Evolutionary conservation across 2,888 invertebrate genomes (phyloP), one percentile per base, ranked within the genome.

Genomic region (Branchinecta sandiegonensis): DNA sequence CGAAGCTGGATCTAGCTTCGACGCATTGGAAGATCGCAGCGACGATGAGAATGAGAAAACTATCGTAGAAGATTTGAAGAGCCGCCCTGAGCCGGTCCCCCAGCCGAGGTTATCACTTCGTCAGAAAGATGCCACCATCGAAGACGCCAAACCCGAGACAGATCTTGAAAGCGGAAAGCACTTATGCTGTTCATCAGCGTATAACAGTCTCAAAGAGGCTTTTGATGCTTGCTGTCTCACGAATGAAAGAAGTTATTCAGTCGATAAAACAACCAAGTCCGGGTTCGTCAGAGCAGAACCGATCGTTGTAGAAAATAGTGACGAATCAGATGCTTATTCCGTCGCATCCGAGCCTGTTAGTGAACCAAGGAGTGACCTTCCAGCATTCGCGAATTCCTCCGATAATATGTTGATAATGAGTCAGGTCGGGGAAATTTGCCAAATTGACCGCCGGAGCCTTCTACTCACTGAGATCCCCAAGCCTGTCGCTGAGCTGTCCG

Each of bases 21-120:
- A 56, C 23, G 63, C 63, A 1, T 56, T 56, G 23, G 12, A 56
- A 56, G n/a, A 56, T 56, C 11, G 8, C n/a, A 56, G 63, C 10
- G 63, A 56, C n/a, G 63, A 56, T 23, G 63, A 56, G 63, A 56
- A 56, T 23, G 63, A 56, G 23, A 56, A 56, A 56, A 56, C 63
- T 17, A 56, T 56, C 9, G 10, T 56, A n/a, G 63, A 56, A 56
- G 63, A 56, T 17, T 9, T 56, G n/a, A 56, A 56, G 23, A 56
- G 14, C n/a, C 63, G 63, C 63, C 23, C n/a, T 56, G 63, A 56
- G 23, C 63, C 63, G 23, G 23, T 23, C 2, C 63, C 63, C 23
- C 63, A 56, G 63, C 63, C 63, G 23, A 56, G 63, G 23, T 56
- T 56, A 23, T 56, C 63, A 56, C 63, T 56, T 17, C n/a, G n/a